Evolutionary conservation across 2,888 invertebrate genomes (phyloP), one percentile per base, ranked within the genome.

Genomic region (Drosophila pseudotalamancana): DNA sequence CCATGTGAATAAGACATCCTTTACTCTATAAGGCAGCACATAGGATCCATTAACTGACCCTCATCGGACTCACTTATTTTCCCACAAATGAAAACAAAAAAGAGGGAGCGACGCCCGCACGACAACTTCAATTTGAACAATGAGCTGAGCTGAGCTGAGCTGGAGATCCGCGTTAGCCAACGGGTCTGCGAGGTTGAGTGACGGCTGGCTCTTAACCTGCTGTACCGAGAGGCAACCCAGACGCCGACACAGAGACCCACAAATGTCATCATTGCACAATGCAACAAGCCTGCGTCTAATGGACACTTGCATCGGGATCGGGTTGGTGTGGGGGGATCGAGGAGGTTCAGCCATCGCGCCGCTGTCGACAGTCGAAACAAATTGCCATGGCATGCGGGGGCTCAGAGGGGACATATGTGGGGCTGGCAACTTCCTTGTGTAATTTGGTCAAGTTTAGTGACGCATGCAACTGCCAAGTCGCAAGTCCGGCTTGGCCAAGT

Each of bases 361-460:
- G 40, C 37, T 18, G 49, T 65, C 61, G 70, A 60, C 65, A 61
- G 57, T 19, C 60, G 42, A 57, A 74, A 75, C 76, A 78, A 76
- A 76, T 74, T 74, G 75, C 55, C 40, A 25, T 12, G 48, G 51
- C 14, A 16, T 31, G 50, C 29, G 29, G 11, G 19, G 11, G 8
- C 6, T 5, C 43, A 2, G 31, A 9, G 19, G 31, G 12, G 23
- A 5, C 2, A 6, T 14, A 8, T 12, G 19, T 31, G 32, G 37
- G 32, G 39, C 35, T 21, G 25, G 29, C 49, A 49, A 87, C 82
- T 82, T 82, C 81, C 87, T 85, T 81, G 87, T 87, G 68, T 71
- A 74, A 85, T 87, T 87, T 87, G 81, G 85, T 85, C 87, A 87
- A 85, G 85, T 87, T 85, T 87, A 85, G 81, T 87, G 85, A 87